Evolutionary conservation across 2,888 invertebrate genomes (phyloP).

Genomic region (Drosophila bunnanda): DNA sequence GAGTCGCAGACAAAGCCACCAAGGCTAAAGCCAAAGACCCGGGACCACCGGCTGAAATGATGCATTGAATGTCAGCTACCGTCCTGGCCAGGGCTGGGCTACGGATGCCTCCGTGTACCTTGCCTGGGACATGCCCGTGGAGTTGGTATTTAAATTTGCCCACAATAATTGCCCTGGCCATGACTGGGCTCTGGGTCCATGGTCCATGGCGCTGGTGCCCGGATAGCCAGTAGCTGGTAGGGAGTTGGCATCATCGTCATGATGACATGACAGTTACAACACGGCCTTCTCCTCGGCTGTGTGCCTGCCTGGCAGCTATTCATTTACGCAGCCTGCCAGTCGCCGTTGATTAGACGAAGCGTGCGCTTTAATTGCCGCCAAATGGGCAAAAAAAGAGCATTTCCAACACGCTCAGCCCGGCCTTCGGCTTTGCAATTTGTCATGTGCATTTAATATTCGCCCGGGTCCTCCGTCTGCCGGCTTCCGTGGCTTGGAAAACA

Average conservation of each 20-base stretch:
- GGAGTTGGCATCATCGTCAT: slow-evolving; percentile 74
- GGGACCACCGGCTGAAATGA: slow-evolving; percentile 77
- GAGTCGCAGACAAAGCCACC: slow-evolving; percentile 31
- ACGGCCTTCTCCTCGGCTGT: slow-evolving; percentile 45
- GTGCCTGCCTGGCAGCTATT: slow-evolving; percentile 78
- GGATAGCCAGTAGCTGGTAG: slow-evolving; percentile 22
- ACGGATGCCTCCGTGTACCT: slow-evolving; percentile 48
- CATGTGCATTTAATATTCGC: slow-evolving; percentile 76
- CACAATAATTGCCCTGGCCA: slow-evolving; percentile 75
- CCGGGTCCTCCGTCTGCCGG: slow-evolving; percentile 17
- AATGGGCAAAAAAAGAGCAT: slow-evolving; percentile 67
- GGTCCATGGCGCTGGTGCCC: slow-evolving; percentile 5
- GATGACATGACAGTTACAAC: slow-evolving; percentile 81
- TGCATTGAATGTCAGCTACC: slow-evolving; percentile 75
- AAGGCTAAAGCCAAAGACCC: slow-evolving; percentile 24
- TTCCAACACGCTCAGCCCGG: slow-evolving; percentile 72
- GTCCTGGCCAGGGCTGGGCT: slow-evolving; percentile 49
- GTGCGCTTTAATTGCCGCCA: slow-evolving; percentile 79
- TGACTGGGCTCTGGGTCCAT: slow-evolving; percentile 51
- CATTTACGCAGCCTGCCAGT: slow-evolving; percentile 79
- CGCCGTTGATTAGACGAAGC: slow-evolving; percentile 80
- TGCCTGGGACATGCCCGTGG: slow-evolving; percentile 18
- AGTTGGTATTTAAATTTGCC: slow-evolving; percentile 80
- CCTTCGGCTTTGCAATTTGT: slow-evolving; percentile 70
- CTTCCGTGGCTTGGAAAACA: slow-evolving; percentile 62